Percentiles rank a stretch among this genome's conserved stretches.
phyloP scores from a whole-genome alignment of 2,888 invertebrate genomes.

The Cosmopolites sordidus region DNA sequence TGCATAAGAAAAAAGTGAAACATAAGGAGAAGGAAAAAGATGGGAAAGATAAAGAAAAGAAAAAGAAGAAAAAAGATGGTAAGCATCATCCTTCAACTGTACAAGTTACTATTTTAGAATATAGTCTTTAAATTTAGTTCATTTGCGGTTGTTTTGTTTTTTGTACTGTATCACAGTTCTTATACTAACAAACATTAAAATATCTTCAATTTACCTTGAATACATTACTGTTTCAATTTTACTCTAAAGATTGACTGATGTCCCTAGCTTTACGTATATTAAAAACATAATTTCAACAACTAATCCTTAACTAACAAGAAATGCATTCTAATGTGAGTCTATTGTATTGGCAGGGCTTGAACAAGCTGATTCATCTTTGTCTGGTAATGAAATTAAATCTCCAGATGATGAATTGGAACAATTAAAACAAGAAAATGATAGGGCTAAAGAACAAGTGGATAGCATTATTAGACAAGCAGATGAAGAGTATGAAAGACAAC shows the following conservation, averaged over 20 bases:
- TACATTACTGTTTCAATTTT: too few species aligned
- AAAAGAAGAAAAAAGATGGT: constrained; percentile 36
- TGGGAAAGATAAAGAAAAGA: constrained; percentile 30
- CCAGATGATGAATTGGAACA: constrained; percentile 2
- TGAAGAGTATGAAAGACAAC: constrained; percentile 41
- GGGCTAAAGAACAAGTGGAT: constrained; percentile 39
- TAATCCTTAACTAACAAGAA: too few species aligned
- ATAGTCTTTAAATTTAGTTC: too few species aligned
- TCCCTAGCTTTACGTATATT: too few species aligned
- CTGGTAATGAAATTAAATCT: constrained; percentile 2
- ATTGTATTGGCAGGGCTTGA: background rate
- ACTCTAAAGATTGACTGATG: too few species aligned
- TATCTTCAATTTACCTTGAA: too few species aligned
- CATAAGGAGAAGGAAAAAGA: constrained; percentile 36
- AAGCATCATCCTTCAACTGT: background rate
- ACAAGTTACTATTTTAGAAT: too few species aligned
- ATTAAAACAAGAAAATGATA: constrained; percentile 12
- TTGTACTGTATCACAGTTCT: too few species aligned
- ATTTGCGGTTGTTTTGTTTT: too few species aligned
- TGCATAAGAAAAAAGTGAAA: constrained; percentile 39
- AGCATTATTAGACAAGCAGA: constrained; percentile 44
- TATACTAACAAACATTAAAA: too few species aligned
- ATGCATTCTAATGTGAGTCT: too few species aligned
- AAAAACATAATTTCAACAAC: too few species aligned
- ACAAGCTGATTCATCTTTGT: constrained; percentile 5